phyloP scores from a whole-genome alignment of 2,888 invertebrate genomes.

The Hecatera dysodea region DNA sequence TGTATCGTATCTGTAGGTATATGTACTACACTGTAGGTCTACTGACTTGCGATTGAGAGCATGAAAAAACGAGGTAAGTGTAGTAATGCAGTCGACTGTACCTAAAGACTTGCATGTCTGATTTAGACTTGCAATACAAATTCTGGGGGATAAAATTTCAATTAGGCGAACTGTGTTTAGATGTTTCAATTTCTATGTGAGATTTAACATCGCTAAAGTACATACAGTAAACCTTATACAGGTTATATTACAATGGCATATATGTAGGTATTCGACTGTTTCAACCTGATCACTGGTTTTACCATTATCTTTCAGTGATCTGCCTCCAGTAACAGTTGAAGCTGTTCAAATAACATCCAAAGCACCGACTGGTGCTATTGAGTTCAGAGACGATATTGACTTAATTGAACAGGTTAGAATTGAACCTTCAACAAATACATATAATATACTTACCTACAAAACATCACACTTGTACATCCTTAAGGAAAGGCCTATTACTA shows the following conservation, averaged over 20 bases:
- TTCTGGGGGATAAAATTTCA: not conserved
- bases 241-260: no score
- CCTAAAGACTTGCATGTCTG: not conserved
- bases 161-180: not conserved
- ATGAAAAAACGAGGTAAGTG: not conserved
- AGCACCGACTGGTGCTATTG: conserved; percentile 76
- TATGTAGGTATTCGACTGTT: no score
- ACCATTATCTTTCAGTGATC: conserved; percentile 73
- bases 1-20: not conserved
- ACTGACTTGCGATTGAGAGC: not conserved
- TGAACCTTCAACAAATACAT: not conserved
- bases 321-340: conserved; percentile 69
- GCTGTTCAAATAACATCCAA: conserved; percentile 14
- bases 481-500: no score
- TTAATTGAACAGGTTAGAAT: conserved; percentile 85
- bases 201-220: not conserved
- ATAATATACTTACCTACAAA: not conserved
- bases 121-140: not conserved
- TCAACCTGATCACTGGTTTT: no score
- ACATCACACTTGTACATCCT: no score
- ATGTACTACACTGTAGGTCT: not conserved
- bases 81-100: not conserved
- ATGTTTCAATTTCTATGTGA: not conserved
- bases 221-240: not conserved
- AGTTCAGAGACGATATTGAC: conserved; percentile 89